Conservation (phyloP, 2,113 vertebrate genomes). For the Syrmaticus mikado region DNA sequence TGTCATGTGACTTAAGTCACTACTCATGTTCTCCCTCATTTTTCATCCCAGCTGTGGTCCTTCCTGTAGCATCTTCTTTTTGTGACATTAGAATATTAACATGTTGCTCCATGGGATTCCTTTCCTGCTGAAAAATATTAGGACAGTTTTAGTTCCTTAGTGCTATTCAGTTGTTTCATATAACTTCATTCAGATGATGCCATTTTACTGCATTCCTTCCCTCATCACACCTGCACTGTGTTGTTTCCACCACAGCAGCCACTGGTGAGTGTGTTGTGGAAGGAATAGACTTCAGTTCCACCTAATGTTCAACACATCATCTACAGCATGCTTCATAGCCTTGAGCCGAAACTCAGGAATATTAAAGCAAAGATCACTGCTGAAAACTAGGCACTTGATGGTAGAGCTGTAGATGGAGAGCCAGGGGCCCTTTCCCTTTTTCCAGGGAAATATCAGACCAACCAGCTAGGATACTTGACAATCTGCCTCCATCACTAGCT, state of each 20-base stretch:
- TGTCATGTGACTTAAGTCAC: neutral
- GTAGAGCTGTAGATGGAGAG: neutral
- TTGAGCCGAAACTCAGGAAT: neutral
- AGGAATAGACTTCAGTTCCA: neutral
- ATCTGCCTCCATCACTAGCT: neutral
- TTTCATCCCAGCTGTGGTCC: neutral
- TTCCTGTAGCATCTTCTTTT: neutral
- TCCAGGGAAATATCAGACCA: neutral
- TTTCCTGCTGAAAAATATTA: neutral
- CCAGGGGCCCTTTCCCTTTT: neutral
- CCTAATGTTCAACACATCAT: neutral
- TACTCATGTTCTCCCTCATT: neutral
- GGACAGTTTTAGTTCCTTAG: neutral
- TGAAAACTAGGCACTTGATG: neutral
- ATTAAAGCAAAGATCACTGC: neutral
- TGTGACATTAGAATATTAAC: neutral
- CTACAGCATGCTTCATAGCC: neutral
- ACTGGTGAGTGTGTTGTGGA: neutral
- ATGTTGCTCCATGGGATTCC: rapidly evolving
- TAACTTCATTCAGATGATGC: neutral
- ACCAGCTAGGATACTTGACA: neutral
- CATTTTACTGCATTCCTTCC: neutral
- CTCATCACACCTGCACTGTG: neutral
- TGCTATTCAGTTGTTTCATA: neutral
- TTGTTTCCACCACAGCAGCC: neutral